phyloP scores from a whole-genome alignment of 2,888 invertebrate species.

The Octonoba sinensis region DNA sequence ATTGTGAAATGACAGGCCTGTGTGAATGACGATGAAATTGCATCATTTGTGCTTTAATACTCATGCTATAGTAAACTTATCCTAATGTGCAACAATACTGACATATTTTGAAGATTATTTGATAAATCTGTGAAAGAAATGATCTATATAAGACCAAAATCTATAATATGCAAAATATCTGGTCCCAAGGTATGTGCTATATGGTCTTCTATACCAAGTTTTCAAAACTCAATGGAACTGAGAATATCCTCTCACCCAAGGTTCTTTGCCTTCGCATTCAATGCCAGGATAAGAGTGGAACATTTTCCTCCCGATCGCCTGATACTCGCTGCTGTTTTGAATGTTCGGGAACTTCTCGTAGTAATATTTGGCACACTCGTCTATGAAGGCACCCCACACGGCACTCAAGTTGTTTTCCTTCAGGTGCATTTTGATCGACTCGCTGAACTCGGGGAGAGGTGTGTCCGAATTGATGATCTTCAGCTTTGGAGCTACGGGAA shows the following conservation, averaged over 20 bases:
- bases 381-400: slow-evolving; percentile 56
- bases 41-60: too few relatives aligned
- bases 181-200: too few relatives aligned
- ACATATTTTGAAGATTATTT: too few relatives aligned
- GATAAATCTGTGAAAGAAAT: too few relatives aligned
- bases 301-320: slow-evolving; percentile 60
- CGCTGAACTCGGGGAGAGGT: slow-evolving; percentile 53
- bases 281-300: slow-evolving; percentile 41
- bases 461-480: slow-evolving; percentile 42
- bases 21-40: too few relatives aligned
- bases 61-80: too few relatives aligned
- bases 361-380: slow-evolving; percentile 58
- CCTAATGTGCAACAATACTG: too few relatives aligned
- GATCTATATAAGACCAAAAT: too few relatives aligned
- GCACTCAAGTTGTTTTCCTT: slow-evolving; percentile 34
- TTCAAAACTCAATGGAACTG: too few relatives aligned
- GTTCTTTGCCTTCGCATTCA: slow-evolving; percentile 52
- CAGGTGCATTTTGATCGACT: slow-evolving; percentile 9
- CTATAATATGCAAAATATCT: too few relatives aligned
- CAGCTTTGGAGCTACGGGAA: slow-evolving; percentile 20
- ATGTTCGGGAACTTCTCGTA: slow-evolving; percentile 42
- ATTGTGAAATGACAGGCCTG: too few relatives aligned
- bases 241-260: slow-evolving; percentile 41
- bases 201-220: too few relatives aligned
- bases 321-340: slow-evolving; percentile 60